Base-by-base conservation (phyloP, 53 echinoderm and acorn worm species). In the Patiria pectinifera region DNA sequence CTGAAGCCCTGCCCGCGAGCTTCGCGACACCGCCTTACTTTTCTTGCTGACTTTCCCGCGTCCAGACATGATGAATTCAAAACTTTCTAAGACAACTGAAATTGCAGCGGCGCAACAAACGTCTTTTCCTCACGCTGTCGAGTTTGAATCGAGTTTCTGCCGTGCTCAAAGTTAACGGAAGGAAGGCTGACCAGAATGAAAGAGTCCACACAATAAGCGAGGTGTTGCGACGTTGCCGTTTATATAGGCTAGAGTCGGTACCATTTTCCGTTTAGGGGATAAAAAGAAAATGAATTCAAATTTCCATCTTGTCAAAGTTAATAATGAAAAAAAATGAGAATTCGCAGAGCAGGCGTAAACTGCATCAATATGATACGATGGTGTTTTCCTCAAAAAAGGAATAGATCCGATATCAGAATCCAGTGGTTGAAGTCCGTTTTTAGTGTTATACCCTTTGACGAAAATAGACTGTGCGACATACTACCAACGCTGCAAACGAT, bases 1-100 rank as follows among this genome's bases (percentile, higher is more conserved):
- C 93, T 96, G 96, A 1, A 96, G 93, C 66, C 96, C 96, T 43
- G 96, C 96, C 83, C 94, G 62, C 12, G 85, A 82, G 88, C 92
- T 94, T 46, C 94, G 89, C 83, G 93, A 76, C 13, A 86, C 60
- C 4, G 69, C 23, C 91, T 96, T 96, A 83, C 16, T 46, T 16
- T 76, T 70, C 89, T 93, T 94, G 86, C 89, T 94, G 62, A 75
- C 95, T 80, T 94, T 96, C 0, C 96, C 96, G 49, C 96, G 87
- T 82, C 96, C 96, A 91, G 93, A 92, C 96, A 96, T 96, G 47
- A 47, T 85, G 59, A 21, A 76, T 26, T 76, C 12, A 9, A 47
- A 18, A 10, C 10, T 69, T 69, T 15, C 21, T 43, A 66, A 11
- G 66, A 66, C 66, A 15, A 66, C 14, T 13, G 15, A 66, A 13